These are phyloP conservation scores for Pentalonia nigronervosa DNA, from an alignment of 1,140 invertebrate species.

Conservation along the genomic window DNA sequence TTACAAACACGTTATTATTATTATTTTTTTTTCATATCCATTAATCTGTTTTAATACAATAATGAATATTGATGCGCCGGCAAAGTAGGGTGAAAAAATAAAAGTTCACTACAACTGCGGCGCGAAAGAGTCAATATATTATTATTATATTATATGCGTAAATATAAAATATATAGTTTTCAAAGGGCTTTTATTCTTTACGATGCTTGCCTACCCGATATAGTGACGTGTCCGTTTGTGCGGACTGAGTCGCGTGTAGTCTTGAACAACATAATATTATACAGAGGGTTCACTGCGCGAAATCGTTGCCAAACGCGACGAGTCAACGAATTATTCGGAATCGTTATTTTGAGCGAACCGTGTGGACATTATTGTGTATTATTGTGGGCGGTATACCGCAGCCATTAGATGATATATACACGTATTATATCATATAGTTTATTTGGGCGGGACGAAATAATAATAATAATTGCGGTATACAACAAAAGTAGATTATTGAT, in stretches of 20 bases:
- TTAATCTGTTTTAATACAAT: slow-evolving; percentile 2
- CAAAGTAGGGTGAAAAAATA: background rate
- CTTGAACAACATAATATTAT: background rate
- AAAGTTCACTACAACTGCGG: background rate
- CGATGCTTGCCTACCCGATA: background rate
- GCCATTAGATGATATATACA: no score
- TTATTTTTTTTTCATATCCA: background rate
- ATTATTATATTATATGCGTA: background rate
- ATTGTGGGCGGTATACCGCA: no score
- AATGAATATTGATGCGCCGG: background rate
- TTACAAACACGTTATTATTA: background rate
- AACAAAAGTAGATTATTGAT: background rate
- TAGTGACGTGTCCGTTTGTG: background rate
- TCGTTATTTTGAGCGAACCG: background rate
- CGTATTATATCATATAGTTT: no score
- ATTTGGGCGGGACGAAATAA: background rate
- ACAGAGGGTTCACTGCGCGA: background rate
- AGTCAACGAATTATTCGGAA: background rate
- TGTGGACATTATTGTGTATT: background rate
- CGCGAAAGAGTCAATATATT: background rate
- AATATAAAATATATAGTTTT: background rate
- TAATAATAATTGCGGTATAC: background rate
- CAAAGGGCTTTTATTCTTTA: background rate
- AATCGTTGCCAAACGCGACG: background rate
- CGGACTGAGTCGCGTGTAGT: background rate